Conservation (phyloP, 2,113 vertebrate genomes). For the Nipponia nippon region DNA sequence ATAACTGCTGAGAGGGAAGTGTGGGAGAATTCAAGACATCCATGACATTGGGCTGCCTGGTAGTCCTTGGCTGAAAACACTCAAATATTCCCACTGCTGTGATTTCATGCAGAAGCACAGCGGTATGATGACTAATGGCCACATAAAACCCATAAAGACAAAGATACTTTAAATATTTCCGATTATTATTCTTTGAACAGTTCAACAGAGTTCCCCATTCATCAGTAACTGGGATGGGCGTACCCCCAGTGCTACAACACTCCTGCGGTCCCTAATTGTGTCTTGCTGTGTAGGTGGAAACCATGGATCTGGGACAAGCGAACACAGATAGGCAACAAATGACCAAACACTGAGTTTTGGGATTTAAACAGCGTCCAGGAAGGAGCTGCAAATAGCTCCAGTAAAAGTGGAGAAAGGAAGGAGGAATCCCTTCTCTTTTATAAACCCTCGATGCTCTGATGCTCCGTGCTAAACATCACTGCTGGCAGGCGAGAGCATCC, state of each 20-base stretch:
- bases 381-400: background rate
- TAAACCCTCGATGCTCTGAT: background rate
- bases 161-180: background rate
- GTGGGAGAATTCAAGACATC: background rate
- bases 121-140: background rate
- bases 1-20: background rate
- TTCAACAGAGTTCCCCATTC: background rate
- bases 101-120: background rate
- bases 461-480: background rate
- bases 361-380: background rate
- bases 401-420: background rate
- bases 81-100: background rate
- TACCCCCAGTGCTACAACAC: background rate
- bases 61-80: background rate
- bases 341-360: background rate
- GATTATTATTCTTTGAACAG: background rate
- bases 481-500: background rate
- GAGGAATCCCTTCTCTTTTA: background rate
- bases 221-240: background rate
- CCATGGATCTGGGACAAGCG: background rate
- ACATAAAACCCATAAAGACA: background rate
- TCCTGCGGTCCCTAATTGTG: background rate
- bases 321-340: background rate
- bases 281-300: background rate
- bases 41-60: background rate